Evolutionary conservation across 2,888 invertebrate genomes (phyloP).

Genomic region (Aphrophora alni): DNA sequence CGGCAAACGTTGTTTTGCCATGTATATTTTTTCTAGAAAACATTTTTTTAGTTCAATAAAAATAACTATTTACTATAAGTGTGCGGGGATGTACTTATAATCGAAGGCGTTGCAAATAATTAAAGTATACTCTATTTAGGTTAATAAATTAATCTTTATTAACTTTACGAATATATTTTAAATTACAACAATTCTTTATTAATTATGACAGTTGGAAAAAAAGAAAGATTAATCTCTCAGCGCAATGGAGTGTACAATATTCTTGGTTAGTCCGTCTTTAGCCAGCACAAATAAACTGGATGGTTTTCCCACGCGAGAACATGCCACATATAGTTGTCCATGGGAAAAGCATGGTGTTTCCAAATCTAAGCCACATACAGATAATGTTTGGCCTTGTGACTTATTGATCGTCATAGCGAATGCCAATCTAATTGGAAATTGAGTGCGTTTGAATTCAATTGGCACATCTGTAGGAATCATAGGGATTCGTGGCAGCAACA

Average conservation of each 20-base stretch:
- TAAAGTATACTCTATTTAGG: too few species aligned
- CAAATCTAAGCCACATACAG: not conserved
- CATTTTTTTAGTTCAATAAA: not conserved
- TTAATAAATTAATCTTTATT: too few species aligned
- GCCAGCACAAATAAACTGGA: too few species aligned
- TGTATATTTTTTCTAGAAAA: not conserved
- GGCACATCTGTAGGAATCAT: slow-evolving; percentile 35
- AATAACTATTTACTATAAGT: not conserved
- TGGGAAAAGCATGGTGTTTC: not conserved
- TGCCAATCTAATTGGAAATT: slow-evolving; percentile 4
- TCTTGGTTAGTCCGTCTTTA: slow-evolving; percentile 50
- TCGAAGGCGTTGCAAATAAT: too few species aligned
- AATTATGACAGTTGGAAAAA: too few species aligned
- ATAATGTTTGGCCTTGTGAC: not conserved
- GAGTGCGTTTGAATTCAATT: not conserved
- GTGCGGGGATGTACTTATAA: too few species aligned
- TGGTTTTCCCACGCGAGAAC: slow-evolving; percentile 44
- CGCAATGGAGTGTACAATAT: slow-evolving; percentile 46
- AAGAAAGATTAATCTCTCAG: not conserved
- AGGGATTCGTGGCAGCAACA: slow-evolving; percentile 46
- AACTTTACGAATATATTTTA: too few species aligned
- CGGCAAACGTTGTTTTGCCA: too few species aligned
- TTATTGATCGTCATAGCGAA: slow-evolving; percentile 20
- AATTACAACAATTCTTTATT: too few species aligned
- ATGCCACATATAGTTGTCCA: slow-evolving; percentile 12